Percentiles rank a stretch among this genome's conserved stretches.
Evolutionary conservation across 2,113 vertebrate genomes (phyloP).

Genomic region (Taurulus bubalis): DNA sequence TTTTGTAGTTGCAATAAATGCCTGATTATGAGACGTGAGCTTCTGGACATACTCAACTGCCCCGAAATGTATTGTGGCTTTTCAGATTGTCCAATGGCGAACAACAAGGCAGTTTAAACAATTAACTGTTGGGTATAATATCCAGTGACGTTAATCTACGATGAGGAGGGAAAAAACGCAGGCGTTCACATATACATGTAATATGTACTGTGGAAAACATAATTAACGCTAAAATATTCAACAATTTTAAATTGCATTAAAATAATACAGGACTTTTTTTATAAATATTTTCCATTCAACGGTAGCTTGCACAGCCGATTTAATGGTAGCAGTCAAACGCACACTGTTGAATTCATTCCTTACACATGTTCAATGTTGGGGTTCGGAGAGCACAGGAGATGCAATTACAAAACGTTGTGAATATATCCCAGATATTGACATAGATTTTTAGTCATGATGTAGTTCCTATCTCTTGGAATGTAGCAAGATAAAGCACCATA

Average conservation of each 20-base stretch:
- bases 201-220: neutral
- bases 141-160: neutral
- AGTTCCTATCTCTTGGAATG: neutral
- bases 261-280: neutral
- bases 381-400: neutral
- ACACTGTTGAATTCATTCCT: neutral
- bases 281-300: neutral
- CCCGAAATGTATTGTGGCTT: neutral
- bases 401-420: constrained; percentile 10
- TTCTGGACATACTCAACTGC: neutral
- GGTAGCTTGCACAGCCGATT: neutral
- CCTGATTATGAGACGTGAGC: neutral
- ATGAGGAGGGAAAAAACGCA: neutral
- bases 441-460: neutral
- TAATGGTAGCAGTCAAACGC: neutral
- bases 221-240: neutral
- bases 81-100: neutral
- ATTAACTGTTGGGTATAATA: neutral
- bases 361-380: neutral
- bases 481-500: constrained; percentile 2
- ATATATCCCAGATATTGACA: constrained; percentile 15
- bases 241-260: neutral
- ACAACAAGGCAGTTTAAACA: too few relatives aligned
- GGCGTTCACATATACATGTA: neutral
- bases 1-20: neutral